Evolutionary conservation across 2,888 invertebrate species (phyloP), one percentile per base, ranked within the genome.

Genomic region (Lithophane semibrunnea): DNA sequence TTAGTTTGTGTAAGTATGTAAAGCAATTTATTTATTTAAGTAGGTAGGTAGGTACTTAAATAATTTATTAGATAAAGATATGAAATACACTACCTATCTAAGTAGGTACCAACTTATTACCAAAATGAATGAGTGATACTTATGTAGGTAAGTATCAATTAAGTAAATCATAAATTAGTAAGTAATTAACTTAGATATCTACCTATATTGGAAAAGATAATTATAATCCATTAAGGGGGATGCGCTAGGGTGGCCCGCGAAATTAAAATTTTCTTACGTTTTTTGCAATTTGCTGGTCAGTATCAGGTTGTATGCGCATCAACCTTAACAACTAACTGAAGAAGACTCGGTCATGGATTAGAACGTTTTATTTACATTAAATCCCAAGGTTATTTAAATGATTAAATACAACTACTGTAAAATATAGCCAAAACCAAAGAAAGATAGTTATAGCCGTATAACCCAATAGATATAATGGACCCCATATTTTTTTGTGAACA

Each of bases 391-490:
- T 7, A 67, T 80, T 75, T 74, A 86, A 44, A 79, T 86, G 82
- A 79, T 90, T 93, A 71, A 90, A 88, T 10, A 88, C 86, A 1
- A 93, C 90, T 9, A 91, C 80, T 85, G 88, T 85, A 72, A 92
- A 94, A 88, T 93, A 94, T 13, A 94, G 42, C 93, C 94, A 94
- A 3, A 91, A 0, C 63, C 90, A 84, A 37, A 92, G 73, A 84
- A 91, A 94, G 16, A 89, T 0, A 0, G 90, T 88, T 10, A 90
- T 0, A 9, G 68, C 1, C 3, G 90, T 5, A 61, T 89, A 87
- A 13, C 44, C 73, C 0, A 92, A 13, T 37, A 37, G 4, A 37
- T 37, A 37, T 5, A 4, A 0, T 4, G 5, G 5, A 37, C 37
- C 37, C 37, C 4, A 37, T 37, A 37, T 5, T 37, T 37, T 37